Conservation (phyloP, 2,113 vertebrate genomes). For the Mormyrus lacerda region DNA sequence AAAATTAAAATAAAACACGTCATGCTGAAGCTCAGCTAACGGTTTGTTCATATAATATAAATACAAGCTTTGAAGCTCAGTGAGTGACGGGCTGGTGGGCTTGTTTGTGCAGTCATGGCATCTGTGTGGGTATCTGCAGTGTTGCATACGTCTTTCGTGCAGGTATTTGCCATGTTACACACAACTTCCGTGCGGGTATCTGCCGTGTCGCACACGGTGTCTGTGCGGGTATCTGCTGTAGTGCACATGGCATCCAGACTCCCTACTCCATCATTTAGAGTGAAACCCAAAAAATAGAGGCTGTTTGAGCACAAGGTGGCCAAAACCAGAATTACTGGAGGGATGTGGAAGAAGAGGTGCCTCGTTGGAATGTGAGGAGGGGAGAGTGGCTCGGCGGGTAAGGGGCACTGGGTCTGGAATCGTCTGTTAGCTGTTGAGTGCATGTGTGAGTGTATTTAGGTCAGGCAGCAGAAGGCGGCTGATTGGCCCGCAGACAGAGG, state of each 20-base stretch:
- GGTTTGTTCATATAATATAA: neutral
- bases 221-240: neutral
- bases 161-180: too few species aligned
- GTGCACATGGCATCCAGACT: neutral
- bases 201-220: neutral
- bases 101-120: neutral
- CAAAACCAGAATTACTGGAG: neutral
- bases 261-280: neutral
- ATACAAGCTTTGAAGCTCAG: neutral
- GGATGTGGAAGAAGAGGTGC: neutral
- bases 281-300: neutral
- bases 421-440: neutral
- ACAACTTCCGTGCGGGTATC: neutral
- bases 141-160: too few species aligned
- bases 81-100: neutral
- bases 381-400: neutral
- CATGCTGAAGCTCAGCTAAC: neutral
- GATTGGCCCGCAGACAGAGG: neutral
- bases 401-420: neutral
- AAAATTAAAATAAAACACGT: neutral
- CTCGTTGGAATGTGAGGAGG: neutral
- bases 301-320: neutral
- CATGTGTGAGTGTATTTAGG: conserved; percentile 12
- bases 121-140: neutral
- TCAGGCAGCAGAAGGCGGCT: neutral